phyloP scores from a whole-genome alignment of 1,140 invertebrate species.

The Tribolium madens region DNA sequence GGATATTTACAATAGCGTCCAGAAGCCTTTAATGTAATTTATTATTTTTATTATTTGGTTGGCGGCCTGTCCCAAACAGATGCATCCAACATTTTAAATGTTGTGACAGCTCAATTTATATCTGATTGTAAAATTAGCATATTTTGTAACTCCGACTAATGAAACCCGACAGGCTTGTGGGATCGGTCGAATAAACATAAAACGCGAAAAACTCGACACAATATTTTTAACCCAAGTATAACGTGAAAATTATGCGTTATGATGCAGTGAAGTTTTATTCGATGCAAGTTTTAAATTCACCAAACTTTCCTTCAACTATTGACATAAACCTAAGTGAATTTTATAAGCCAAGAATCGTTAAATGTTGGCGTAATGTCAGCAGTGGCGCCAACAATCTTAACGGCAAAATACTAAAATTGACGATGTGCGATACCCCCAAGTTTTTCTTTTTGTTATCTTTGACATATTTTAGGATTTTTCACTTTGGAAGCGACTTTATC shows the following conservation, averaged over 20 bases:
- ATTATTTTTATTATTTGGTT: slow-evolving; percentile 38
- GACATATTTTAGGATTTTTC: not conserved
- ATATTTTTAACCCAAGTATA: not conserved
- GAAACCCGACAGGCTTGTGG: slow-evolving; percentile 17
- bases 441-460: not conserved
- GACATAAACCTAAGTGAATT: not conserved
- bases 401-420: not conserved
- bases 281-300: not conserved
- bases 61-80: slow-evolving; percentile 25
- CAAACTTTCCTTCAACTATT: not conserved
- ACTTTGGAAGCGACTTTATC: not conserved
- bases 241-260: not conserved
- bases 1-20: slow-evolving; percentile 6
- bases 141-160: slow-evolving; percentile 29
- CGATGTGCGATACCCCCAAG: not conserved
- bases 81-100: slow-evolving; percentile 36
- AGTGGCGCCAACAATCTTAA: not conserved
- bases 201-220: not conserved
- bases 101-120: slow-evolving; percentile 36
- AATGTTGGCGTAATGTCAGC: not conserved
- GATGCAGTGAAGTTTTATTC: not conserved
- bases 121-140: slow-evolving; percentile 37
- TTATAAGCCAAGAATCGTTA: not conserved
- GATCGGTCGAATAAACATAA: not conserved
- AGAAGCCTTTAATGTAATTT: slow-evolving; percentile 24